Conservation (phyloP, 2,888 invertebrate genomes). For the Drosophila fulvimacula region DNA sequence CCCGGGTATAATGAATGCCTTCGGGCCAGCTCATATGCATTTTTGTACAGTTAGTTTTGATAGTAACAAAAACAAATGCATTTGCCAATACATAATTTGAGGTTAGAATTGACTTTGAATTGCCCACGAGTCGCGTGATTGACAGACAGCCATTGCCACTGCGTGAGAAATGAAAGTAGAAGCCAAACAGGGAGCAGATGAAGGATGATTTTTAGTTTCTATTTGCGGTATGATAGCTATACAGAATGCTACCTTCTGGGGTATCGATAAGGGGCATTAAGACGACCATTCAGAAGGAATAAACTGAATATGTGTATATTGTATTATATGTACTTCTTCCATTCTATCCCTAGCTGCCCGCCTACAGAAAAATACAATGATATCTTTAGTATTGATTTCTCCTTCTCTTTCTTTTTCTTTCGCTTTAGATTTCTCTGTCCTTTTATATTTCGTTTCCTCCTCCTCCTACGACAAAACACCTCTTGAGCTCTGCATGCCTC, state of each 20-base stretch:
- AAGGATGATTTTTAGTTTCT: background rate
- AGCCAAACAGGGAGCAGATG: background rate
- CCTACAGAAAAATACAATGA: no score
- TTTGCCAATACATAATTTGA: conserved; percentile 41
- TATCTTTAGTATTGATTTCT: background rate
- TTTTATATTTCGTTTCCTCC: no score
- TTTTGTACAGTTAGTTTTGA: conserved; percentile 66
- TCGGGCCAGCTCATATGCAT: conserved; percentile 62
- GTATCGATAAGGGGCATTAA: no score
- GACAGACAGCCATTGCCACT: conserved; percentile 7
- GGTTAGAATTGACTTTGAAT: conserved; percentile 23
- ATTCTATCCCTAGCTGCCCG: no score
- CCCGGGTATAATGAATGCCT: conserved; percentile 55
- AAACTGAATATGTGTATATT: no score
- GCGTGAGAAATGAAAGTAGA: conserved; percentile 41
- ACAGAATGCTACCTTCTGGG: no score
- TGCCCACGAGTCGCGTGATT: conserved; percentile 6
- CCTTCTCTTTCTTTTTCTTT: background rate
- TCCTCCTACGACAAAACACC: no score
- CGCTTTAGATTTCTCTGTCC: no score
- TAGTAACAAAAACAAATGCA: conserved; percentile 17
- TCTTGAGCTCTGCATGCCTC: no score
- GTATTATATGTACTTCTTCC: no score
- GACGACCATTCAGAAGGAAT: no score
- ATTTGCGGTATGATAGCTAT: background rate